Evolutionary conservation across 2,797 vertebrate genomes (phyloP), one percentile per base, ranked within the genome.

Genomic region (Pteropus rufus): DNA sequence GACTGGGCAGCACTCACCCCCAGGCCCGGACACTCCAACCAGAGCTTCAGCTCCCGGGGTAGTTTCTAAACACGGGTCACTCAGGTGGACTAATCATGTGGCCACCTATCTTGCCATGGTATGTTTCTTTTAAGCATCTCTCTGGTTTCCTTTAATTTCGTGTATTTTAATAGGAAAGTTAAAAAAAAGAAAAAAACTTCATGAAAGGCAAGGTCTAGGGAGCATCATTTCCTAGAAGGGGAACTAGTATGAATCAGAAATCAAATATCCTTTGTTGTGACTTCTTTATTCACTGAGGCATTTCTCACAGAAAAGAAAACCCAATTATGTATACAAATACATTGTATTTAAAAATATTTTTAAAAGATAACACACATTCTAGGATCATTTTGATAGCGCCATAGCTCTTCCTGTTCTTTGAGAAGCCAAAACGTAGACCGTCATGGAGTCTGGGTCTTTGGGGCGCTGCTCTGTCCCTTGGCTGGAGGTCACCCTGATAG

Each of bases 401-500:
- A 5, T 29, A 36, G 44, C 56, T 90, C 72, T 77, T 56, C 19
- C 15, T 77, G 88, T 67, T 44, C 76, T 58, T 36, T 5, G 19
- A 83, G n/a, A 54, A 75, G 44, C 31, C 14, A 12, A 23, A 23
- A 2, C 7, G 2, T n/a, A 29, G 39, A 41, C 31, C 24, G 29
- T 56, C 6, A 0, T 19, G 8, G 54, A 29, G 29, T 56, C 76
- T 49, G 23, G 12, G 24, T 14, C 21, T 77, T 21, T 1, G 18
- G 26, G 29, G 39, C 46, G 36, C 56, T 46, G 7, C 46, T 9
- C 19, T 11, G 24, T 67, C 26, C 81, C 39, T 70, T 46, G 36
- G 64, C 24, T 44, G 41, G 31, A 41, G 44, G 49, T 44, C 69
- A 44, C 69, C 56, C 82, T 94, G 95, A 95, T 41, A 96, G 92